These are phyloP conservation scores for Irena cyanogastra DNA, from an alignment of 2,113 vertebrate genomes.

Conservation along the genomic window DNA sequence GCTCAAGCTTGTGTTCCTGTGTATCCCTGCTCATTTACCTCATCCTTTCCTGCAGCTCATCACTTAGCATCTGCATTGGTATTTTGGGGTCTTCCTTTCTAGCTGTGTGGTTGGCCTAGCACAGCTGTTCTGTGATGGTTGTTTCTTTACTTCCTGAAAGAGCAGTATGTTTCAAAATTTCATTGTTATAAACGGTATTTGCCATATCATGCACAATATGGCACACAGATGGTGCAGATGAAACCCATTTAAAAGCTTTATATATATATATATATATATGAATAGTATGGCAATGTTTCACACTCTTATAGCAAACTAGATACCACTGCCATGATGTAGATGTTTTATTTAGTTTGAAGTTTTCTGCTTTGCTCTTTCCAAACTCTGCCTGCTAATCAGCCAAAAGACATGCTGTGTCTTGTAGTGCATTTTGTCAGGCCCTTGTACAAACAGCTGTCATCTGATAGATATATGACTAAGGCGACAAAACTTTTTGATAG, in stretches of 20 bases:
- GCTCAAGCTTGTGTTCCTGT: neutral
- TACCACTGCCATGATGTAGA: neutral
- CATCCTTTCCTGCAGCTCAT: neutral
- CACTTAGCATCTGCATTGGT: neutral
- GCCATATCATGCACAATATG: neutral
- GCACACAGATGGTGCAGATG: neutral
- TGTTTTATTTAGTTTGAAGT: neutral
- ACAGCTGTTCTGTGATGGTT: neutral
- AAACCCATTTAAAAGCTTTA: neutral
- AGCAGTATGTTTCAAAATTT: neutral
- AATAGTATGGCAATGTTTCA: neutral
- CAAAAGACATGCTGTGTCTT: neutral
- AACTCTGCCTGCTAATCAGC: neutral
- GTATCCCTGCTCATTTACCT: neutral
- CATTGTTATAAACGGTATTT: neutral
- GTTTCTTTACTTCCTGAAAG: neutral
- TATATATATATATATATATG: neutral
- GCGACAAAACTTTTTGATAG: neutral
- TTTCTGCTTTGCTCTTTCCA: neutral
- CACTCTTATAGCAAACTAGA: neutral
- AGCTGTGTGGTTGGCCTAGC: neutral
- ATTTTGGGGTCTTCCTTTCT: neutral
- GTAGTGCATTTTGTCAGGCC: neutral
- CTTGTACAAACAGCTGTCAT: neutral
- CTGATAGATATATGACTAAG: neutral